phyloP scores from a whole-genome alignment of 1,140 invertebrate genomes.

The Coelopa frigida region DNA sequence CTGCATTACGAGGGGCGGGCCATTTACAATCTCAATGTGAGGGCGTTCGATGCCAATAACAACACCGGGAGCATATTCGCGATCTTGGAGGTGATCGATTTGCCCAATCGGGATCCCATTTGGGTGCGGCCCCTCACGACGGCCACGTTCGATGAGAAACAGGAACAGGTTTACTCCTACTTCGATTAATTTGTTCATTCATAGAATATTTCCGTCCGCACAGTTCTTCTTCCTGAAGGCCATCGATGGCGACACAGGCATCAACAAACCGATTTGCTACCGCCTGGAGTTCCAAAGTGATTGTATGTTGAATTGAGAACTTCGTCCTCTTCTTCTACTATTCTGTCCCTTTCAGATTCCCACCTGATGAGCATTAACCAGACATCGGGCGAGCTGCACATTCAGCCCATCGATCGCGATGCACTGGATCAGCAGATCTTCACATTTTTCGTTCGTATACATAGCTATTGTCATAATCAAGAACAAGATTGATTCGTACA shows the following conservation, averaged over 20 bases:
- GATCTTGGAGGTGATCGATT: constrained; percentile 50
- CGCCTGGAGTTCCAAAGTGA: constrained; percentile 24
- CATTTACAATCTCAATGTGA: constrained; percentile 13
- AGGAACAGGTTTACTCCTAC: constrained; percentile 20
- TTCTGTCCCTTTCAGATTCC: no score
- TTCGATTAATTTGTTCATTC: neutral
- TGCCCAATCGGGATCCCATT: constrained; percentile 47
- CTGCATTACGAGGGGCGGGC: constrained; percentile 15
- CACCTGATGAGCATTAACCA: constrained; percentile 6
- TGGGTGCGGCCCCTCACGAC: constrained; percentile 49
- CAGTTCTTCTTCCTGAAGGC: constrained; percentile 44
- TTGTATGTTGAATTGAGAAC: constrained; percentile 3
- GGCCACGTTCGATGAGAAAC: constrained; percentile 49
- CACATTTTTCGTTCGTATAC: constrained; percentile 24
- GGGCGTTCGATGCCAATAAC: constrained; percentile 43
- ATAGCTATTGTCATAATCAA: neutral
- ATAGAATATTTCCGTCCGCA: neutral
- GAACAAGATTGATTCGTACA: neutral
- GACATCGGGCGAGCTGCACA: constrained; percentile 43
- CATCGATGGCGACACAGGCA: constrained; percentile 51
- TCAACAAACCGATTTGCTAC: constrained; percentile 49
- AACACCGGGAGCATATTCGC: constrained; percentile 45
- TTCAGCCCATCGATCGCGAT: constrained; percentile 50
- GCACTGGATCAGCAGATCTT: constrained; percentile 47
- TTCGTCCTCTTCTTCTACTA: neutral